Evolutionary conservation across 1,140 invertebrate species (phyloP).

Genomic region (Archivesica marissinica): DNA sequence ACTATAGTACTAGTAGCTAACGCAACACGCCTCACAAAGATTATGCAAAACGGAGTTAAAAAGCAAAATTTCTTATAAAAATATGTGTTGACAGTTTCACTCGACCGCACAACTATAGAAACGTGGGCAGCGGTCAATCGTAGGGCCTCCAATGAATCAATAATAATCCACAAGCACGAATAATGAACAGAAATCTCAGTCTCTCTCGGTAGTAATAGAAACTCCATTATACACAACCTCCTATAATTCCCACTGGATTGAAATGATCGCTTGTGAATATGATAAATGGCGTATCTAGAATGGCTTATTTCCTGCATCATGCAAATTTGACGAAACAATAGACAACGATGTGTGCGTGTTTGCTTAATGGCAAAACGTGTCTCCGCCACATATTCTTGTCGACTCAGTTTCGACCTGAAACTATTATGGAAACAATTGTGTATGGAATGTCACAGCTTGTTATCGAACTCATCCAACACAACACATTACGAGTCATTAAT

Average conservation of each 20-base stretch:
- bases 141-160: conserved; percentile 8
- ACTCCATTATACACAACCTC: conserved; percentile 14
- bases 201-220: not conserved
- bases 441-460: not conserved
- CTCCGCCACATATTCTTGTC: not conserved
- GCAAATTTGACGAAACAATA: not conserved
- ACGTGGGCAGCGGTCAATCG: not conserved
- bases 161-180: not conserved
- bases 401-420: not conserved
- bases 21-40: too few relatives aligned
- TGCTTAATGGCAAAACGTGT: not conserved
- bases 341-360: conserved; percentile 2
- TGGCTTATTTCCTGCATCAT: not conserved
- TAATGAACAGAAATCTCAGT: conserved; percentile 5
- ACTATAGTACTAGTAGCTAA: too few relatives aligned
- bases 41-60: too few relatives aligned
- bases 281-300: not conserved
- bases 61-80: too few relatives aligned
- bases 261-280: conserved; percentile 7
- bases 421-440: not conserved
- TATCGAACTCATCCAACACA: not conserved
- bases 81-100: too few relatives aligned
- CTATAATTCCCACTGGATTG: not conserved
- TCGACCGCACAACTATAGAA: too few relatives aligned
- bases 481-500: not conserved